Base-by-base conservation (phyloP, 2,113 vertebrate genomes). In the Pholis gunnellus region DNA sequence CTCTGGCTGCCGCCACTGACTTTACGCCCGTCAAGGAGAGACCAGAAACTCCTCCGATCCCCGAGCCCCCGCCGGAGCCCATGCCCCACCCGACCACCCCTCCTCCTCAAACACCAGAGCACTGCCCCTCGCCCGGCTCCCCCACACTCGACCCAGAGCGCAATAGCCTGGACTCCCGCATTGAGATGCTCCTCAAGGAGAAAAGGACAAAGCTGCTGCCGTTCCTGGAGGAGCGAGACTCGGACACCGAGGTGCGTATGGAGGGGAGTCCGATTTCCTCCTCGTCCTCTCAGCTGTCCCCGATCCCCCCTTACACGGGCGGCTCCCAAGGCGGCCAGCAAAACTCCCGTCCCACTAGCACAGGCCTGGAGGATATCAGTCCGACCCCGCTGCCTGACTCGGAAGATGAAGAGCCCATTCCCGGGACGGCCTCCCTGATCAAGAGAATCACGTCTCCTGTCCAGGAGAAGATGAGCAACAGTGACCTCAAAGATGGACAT, bases 171-270 rank as follows among this genome's bases (percentile, higher is more conserved):
- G 98, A 99, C 89, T 99, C 98, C 0, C 96, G 98, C 76, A 99
- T 99, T 27, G 98, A 98, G 94, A 99, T 99, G 98, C 96, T 99
- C 87, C 95, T 99, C 84, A 99, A 99, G 94, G 97, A 98, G 89
- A 97, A 98, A 92, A 95, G 96, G 92, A 97, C 97, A 92, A 99
- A 99, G 86, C 91, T 98, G 90, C 90, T 98, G 83, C 97, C 97
- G n/a, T 99, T 99, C 93, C 93, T 99, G 25, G 95, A 94, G 0
- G 97, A 97, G 79, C 96, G 96, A 31, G 97, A 98, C 94, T 99
- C 97, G 0, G 98, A 99, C 91, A 94, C 94, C 0, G 98, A 99
- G 91, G 92, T 99, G 85, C 96, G 95, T 87, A 98, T 99, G 98
- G 97, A 99, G 91, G 97, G 97, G 44, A 99, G 98, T 87, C 98